Evolutionary conservation across 2,797 vertebrate genomes (phyloP), one percentile per base, ranked within the genome.

Genomic region (Botia almorhae): DNA sequence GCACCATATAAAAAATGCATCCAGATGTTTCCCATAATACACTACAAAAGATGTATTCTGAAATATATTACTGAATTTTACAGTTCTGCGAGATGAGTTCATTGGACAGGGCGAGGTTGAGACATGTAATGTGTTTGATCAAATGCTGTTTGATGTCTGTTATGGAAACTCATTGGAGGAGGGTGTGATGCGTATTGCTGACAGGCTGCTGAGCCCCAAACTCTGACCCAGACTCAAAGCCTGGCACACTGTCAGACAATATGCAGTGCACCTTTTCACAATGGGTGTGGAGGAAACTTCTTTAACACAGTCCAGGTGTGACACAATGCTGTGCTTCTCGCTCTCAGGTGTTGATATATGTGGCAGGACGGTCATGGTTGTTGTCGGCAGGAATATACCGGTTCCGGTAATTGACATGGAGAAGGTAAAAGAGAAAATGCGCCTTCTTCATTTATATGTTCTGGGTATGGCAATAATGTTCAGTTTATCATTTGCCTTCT

Each of bases 371-470:
- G 96, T 99, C 84, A 96, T 99, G 94, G 95, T 98, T 53, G 87
- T 99, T 1, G 97, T 99, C 13, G 98, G 97, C 87, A 93, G 97
- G 87, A 99, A 99, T 89, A 98, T 99, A 86, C 97, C 97, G 0
- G 95, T 99, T 46, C 96, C 96, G 0, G 82, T 97, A 21, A 98
- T 99, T 77, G 97, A 99, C 85, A 92, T 98, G 82, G 97, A 99
- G 87, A 99, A 99, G 96, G 98, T 98, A 92, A 73, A 10, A 29
- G 10, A 74, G 8, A 21, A 69, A 43, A 56, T 26, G 2, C 14
- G n/a, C n/a, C n/a, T n/a, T n/a, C n/a, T n/a, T 67, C 7, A 36
- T 50, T 53, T 53, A 50, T 2, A 6, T 29, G 17, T 64, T 64
- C 3, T 8, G 26, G 63, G 19, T 26, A 19, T 46, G 55, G 12